Evolutionary conservation across 1,140 invertebrate genomes (phyloP), one percentile per base, ranked within the genome.

Genomic region (Hyles euphorbiae): DNA sequence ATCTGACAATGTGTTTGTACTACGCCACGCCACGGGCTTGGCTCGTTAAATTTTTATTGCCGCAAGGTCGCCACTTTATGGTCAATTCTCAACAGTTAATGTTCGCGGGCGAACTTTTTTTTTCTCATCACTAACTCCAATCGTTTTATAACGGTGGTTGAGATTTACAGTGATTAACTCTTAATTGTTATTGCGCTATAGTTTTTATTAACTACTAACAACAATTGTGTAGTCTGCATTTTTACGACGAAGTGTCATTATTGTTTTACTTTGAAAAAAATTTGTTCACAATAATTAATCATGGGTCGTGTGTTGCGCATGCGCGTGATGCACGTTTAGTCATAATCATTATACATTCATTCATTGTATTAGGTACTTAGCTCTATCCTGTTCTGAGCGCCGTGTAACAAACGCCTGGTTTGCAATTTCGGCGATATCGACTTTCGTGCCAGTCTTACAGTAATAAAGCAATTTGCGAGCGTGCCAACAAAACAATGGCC

Each of bases 21-120:
- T 77, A 79, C 60, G 67, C 61, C 73, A 74, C 65, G 68, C 75
- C 67, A 72, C 81, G 79, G 76, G 77, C 72, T 78, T 74, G 68
- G 78, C 82, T 88, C 83, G 88, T 89, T 90, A 90, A 90, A 90
- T 86, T 90, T 89, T 90, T 90, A 90, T 89, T 79, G 79, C 87
- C 79, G 61, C 89, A 90, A 90, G 89, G 89, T 89, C 89, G 87
- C 68, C 81, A 77, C 71, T 90, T 89, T 89, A 89, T 88, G 89
- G 86, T 89, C 86, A 88, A 89, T 89, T 84, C 87, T 81, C 70
- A 81, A 80, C 78, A 74, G 78, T 89, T 89, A 89, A 88, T 87
- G 83, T 89, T 88, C 75, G 72, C 77, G 67, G 79, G 72, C 72
- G 60, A 73, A 74, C 63, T 82, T 87, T 84, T 86, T 84, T 84